phyloP scores from a whole-genome alignment of 2,113 vertebrate genomes.

The Lamprologus ornatipinnis region DNA sequence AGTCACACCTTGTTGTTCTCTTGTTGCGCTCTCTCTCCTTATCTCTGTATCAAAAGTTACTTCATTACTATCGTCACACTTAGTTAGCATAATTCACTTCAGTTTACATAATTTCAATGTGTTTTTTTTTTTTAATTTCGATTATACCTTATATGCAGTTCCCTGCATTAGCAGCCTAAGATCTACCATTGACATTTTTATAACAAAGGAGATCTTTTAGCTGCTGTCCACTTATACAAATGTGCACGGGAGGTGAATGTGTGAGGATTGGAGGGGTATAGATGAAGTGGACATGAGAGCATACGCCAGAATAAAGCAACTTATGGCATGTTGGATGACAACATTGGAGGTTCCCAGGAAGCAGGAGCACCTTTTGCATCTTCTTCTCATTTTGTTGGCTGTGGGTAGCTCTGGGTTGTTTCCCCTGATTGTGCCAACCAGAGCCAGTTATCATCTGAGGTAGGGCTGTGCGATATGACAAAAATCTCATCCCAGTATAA shows the following conservation, averaged over 20 bases:
- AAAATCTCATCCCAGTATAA: neutral
- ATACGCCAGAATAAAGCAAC: neutral
- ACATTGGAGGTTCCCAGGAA: neutral
- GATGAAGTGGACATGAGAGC: neutral
- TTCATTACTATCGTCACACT: neutral
- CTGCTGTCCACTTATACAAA: neutral
- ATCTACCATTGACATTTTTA: neutral
- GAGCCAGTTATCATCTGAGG: neutral
- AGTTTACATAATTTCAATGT: neutral
- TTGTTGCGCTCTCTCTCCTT: neutral
- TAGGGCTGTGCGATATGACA: neutral
- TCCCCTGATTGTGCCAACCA: neutral
- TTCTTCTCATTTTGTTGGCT: neutral
- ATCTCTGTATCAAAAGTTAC: neutral
- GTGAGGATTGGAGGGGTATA: neutral
- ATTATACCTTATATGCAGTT: neutral
- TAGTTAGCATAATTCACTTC: neutral
- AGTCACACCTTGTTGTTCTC: neutral
- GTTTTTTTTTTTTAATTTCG: rapidly evolving
- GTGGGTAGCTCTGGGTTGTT: neutral
- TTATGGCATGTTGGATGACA: neutral
- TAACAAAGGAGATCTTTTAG: neutral
- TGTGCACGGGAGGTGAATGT: neutral
- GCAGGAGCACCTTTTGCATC: neutral
- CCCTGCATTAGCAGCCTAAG: neutral